Evolutionary conservation across 1,140 invertebrate species (phyloP).

Genomic region (Cydia splendana): DNA sequence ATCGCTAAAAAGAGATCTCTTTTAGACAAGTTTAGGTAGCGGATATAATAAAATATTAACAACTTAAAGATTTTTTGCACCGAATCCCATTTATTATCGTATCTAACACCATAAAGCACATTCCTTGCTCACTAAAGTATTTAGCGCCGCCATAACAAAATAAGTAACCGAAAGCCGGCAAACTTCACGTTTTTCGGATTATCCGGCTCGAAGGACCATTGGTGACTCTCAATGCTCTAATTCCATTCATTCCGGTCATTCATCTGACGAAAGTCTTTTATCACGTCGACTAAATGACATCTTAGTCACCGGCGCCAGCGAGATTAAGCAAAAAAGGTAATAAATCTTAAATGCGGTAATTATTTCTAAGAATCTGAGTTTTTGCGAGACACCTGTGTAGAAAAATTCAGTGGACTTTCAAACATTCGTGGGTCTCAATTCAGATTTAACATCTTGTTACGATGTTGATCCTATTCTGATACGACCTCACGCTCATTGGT

Average conservation of each 20-base stretch:
- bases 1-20: too few species aligned
- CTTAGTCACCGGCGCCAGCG: constrained; percentile 3
- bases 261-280: not conserved
- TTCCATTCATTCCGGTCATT: not conserved
- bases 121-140: not conserved
- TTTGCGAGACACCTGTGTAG: not conserved
- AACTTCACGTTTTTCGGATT: not conserved
- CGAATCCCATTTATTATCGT: not conserved
- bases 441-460: too few species aligned
- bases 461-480: too few species aligned
- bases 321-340: not conserved
- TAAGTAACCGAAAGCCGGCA: not conserved
- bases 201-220: not conserved
- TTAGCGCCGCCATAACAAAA: not conserved
- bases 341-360: not conserved
- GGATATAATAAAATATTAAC: too few species aligned
- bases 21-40: too few species aligned
- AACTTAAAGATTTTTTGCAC: too few species aligned
- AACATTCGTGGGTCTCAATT: not conserved
- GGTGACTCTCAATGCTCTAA: not conserved
- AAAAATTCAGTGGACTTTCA: not conserved
- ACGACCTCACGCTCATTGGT: too few species aligned
- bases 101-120: not conserved
- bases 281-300: not conserved
- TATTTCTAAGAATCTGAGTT: not conserved